Evolutionary conservation across 2,797 vertebrate species (phyloP).

Genomic region (Lophotriccus pileatus): DNA sequence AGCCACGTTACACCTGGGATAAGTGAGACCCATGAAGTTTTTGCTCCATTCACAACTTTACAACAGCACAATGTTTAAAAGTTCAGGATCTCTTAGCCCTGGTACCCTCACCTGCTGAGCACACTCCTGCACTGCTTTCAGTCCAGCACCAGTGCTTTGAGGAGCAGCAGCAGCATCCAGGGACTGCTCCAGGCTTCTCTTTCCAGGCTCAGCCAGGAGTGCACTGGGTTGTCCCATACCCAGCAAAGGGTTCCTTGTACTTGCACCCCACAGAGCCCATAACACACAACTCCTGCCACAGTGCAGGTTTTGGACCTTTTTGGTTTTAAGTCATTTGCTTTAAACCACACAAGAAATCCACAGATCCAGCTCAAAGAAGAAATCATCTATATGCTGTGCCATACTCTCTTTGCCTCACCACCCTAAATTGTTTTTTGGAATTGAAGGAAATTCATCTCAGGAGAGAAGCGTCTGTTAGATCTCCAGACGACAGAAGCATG

Average conservation of each 20-base stretch:
- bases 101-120: neutral
- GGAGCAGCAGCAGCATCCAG: accelerated
- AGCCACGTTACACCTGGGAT: neutral
- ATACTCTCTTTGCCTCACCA: neutral
- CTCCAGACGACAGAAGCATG: accelerated
- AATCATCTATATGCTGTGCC: neutral
- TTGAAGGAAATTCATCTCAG: neutral
- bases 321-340: neutral
- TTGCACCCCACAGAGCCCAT: neutral
- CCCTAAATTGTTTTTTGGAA: neutral
- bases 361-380: neutral
- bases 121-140: accelerated
- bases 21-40: neutral
- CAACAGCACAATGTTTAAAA: neutral
- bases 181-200: neutral
- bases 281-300: neutral
- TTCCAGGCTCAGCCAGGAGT: neutral
- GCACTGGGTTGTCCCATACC: neutral
- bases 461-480: neutral
- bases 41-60: neutral
- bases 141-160: neutral
- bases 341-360: neutral
- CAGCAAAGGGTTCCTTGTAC: neutral
- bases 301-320: neutral
- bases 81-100: neutral